Conservation (phyloP, 2,113 vertebrate species). For the Chaetorhynchus papuensis region DNA sequence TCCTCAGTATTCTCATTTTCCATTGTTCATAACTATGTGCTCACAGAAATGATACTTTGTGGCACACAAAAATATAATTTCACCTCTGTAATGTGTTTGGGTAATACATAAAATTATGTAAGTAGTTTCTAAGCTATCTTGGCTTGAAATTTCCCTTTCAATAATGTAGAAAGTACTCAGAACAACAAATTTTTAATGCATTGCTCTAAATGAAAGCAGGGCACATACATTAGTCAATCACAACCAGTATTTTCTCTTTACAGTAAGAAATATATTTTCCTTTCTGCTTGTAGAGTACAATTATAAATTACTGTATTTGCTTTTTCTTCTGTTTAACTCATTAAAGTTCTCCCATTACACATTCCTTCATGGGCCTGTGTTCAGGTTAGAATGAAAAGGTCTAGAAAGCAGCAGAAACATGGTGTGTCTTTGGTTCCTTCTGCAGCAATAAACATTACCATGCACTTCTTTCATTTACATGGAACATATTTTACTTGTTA, state of each 20-base stretch:
- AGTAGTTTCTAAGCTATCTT: background rate
- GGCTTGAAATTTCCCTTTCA: background rate
- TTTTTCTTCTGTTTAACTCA: constrained; percentile 1
- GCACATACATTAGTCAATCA: background rate
- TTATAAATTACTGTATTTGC: background rate
- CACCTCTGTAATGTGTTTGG: constrained; percentile 14
- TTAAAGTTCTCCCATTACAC: constrained; percentile 21
- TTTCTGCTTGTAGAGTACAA: background rate
- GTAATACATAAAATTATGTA: background rate
- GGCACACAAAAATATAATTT: constrained; percentile 2
- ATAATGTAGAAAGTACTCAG: constrained; percentile 46
- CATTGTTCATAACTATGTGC: background rate
- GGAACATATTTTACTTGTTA: background rate
- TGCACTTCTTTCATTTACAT: background rate
- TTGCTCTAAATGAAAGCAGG: constrained; percentile 55
- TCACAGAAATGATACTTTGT: background rate
- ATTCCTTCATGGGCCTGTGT: background rate
- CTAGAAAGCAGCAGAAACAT: background rate
- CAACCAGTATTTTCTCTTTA: constrained; percentile 29
- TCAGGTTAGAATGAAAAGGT: background rate
- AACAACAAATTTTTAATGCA: constrained; percentile 32
- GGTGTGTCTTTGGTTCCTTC: background rate
- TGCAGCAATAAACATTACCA: background rate
- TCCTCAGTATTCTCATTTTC: background rate
- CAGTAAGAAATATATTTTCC: constrained; percentile 7